Evolutionary conservation across 2,113 vertebrate species (phyloP), one percentile per base, ranked within the genome.

Genomic region (Delphinus delphis): DNA sequence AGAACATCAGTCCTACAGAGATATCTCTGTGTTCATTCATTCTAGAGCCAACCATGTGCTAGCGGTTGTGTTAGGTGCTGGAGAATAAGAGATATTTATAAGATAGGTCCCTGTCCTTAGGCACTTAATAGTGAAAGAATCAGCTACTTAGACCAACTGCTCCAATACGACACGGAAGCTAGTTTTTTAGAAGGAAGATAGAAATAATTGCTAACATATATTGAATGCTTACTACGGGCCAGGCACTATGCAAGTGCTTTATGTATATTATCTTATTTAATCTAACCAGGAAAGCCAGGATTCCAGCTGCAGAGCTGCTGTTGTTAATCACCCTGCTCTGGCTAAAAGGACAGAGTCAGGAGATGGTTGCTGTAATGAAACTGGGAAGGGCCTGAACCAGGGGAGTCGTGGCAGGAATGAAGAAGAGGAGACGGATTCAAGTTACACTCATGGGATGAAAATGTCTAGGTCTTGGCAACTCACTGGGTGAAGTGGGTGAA

Each of bases 41-140:
- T 26, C 23, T 1, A 36, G 15, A 26, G 6, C 38, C n/a, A 41
- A 1, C 58, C 2, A 1, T 9, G 23, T 20, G 6, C 38, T 44
- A 41, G 6, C 14, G 21, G 6, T 8, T 63, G 17, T 13, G 20
- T 26, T 26, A 18, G 4, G 11, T 67, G 63, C 26, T 63, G 17
- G 60, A 74, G 26, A 76, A 47, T 18, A 55, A 50, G 11, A 92
- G 58, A 38, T 5, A 38, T n/a, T n/a, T 73, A 36, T 62, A 70
- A 73, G 26, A 18, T 9, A 2, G 2, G 11, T 55, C 38, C 23
- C 17, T 28, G 28, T 2, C 41, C 25, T n/a, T 41, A 38, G 23
- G 20, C 28, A 76, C 41, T 60, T 63, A 63, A 1, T 5, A 20
- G 25, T 65, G 26, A 63, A 81, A 88, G 15, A 68, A 36, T 31